phyloP scores from a whole-genome alignment of 2,888 invertebrate species.

The Mesopsocus fuscifrons region DNA sequence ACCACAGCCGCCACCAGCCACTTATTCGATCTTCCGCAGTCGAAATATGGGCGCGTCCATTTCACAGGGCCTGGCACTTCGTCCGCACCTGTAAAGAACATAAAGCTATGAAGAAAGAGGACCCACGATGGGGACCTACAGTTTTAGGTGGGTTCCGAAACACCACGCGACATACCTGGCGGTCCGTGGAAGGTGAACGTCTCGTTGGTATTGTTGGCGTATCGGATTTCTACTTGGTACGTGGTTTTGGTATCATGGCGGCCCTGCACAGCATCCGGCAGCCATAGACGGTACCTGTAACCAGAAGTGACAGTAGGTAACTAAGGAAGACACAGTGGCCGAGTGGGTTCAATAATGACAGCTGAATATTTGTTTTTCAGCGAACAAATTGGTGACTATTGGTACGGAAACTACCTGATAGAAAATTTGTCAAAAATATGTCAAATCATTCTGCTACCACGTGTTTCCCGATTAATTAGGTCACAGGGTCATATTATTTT shows the following conservation, averaged over 20 bases:
- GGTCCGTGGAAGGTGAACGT: slow-evolving; percentile 94
- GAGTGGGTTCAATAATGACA: too few species aligned
- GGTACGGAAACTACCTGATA: too few species aligned
- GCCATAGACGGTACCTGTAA: slow-evolving; percentile 57
- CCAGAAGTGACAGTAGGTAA: slow-evolving; percentile 15
- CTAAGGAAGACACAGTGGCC: neutral
- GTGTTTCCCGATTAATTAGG: too few species aligned
- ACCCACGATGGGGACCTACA: too few species aligned
- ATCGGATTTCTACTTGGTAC: slow-evolving; percentile 82
- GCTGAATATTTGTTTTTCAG: too few species aligned
- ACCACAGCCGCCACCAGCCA: slow-evolving; percentile 90
- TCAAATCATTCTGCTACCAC: too few species aligned
- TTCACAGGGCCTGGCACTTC: slow-evolving; percentile 83
- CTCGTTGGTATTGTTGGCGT: slow-evolving; percentile 86
- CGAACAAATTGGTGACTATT: too few species aligned
- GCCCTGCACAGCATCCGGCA: slow-evolving; percentile 63
- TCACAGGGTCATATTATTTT: too few species aligned
- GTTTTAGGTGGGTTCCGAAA: too few species aligned
- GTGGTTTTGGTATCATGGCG: slow-evolving; percentile 83
- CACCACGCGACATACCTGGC: slow-evolving; percentile 39
- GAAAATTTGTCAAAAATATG: too few species aligned
- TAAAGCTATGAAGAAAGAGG: neutral
- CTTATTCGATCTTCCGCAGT: slow-evolving; percentile 86
- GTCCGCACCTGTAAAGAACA: slow-evolving; percentile 40
- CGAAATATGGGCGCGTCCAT: slow-evolving; percentile 90